Evolutionary conservation across 2,888 invertebrate species (phyloP), one percentile per base, ranked within the genome.

Genomic region (Ornithoptera alexandrae): DNA sequence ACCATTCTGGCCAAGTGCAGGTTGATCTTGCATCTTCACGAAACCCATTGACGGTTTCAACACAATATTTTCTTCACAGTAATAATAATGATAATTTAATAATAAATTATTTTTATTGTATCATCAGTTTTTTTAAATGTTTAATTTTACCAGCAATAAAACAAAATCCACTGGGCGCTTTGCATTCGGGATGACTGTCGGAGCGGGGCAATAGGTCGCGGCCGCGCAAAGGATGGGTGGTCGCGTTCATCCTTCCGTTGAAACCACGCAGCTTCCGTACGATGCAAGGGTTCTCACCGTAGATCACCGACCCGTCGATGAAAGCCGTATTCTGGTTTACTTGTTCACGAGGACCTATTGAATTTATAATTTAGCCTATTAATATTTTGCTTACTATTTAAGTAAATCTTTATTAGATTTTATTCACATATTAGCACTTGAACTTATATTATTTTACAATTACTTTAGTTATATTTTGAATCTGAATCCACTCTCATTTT

Each of bases 321-420:
- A 95, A 98, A 0, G 97, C 97, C 0, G 98, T 97, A 82, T 98
- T 98, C 83, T 98, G 97, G 85, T 99, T 98, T 20, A 98, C 96
- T 91, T 98, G 98, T 78, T 98, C 98, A 71, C 98, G 94, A 0
- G 97, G 96, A 15, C 98, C 96, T 94, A 79, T 8, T 67, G 39
- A 50, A 42, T 65, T 53, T n/a, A 53, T 53, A n/a, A 53, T 53
- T 17, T n/a, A 53, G 5, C n/a, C 1, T 12, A 53, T 53, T 18
- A n/a, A n/a, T 50, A 50, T 12, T n/a, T n/a, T n/a, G 18, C 15
- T n/a, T 53, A 53, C 46, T 12, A 15, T 15, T 46, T 12, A 4
- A 1, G 15, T 46, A 46, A 42, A 12, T 42, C 46, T 46, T 46
- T 46, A 46, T 46, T 12, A 46, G 46, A 12, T 4, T 15, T 46